Percentiles rank a stretch among this genome's conserved stretches.
phyloP scores from a whole-genome alignment of 2,113 vertebrate species.

The Geothlypis trichas region DNA sequence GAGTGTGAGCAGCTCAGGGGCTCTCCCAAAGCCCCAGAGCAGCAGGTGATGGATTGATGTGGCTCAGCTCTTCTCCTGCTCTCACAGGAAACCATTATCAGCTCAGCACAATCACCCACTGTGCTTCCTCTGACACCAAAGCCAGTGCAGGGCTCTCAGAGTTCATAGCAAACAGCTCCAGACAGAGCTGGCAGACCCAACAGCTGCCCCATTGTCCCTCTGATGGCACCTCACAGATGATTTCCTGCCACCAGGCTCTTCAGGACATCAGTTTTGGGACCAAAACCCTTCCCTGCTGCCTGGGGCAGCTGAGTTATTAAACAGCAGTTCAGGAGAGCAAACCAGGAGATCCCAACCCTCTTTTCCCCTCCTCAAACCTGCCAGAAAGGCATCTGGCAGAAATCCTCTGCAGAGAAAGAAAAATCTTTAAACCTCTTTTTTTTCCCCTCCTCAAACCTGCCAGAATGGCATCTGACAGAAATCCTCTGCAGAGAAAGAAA shows the following conservation, averaged over 20 bases:
- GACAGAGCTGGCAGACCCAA: not conserved
- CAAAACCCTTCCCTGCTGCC: not conserved
- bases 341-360: not conserved
- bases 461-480: not conserved
- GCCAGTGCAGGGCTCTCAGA: not conserved
- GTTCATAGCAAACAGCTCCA: not conserved
- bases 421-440: not conserved
- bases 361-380: not conserved
- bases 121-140: not conserved
- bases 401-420: not conserved
- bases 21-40: not conserved
- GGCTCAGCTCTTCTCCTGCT: not conserved
- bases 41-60: not conserved
- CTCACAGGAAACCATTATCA: constrained; percentile 55
- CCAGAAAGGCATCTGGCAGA: not conserved
- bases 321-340: not conserved
- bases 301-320: not conserved
- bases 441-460: not conserved
- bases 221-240: not conserved
- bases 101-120: not conserved
- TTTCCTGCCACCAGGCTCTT: not conserved
- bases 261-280: not conserved
- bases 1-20: not conserved
- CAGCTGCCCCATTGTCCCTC: not conserved
- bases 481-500: not conserved